Evolutionary conservation across 2,888 invertebrate species (phyloP).

Genomic region (Philereme transversata): DNA sequence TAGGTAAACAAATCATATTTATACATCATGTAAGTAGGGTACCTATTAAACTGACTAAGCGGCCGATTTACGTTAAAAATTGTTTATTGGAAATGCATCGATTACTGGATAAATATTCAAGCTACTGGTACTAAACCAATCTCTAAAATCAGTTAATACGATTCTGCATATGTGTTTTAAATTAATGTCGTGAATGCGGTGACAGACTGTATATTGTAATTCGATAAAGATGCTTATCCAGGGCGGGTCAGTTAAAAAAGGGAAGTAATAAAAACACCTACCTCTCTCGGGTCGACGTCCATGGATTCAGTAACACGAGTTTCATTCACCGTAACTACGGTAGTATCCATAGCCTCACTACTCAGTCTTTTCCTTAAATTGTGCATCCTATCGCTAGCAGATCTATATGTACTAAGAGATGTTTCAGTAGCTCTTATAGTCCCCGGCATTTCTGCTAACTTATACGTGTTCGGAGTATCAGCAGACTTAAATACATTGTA

Average conservation of each 20-base stretch:
- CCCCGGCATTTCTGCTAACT: slow-evolving; percentile 12
- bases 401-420: slow-evolving; percentile 35
- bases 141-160: too few species aligned
- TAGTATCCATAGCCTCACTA: slow-evolving; percentile 50
- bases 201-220: too few species aligned
- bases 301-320: slow-evolving; percentile 55
- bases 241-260: not conserved
- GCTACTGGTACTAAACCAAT: too few species aligned
- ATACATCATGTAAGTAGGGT: too few species aligned
- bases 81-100: too few species aligned
- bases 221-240: too few species aligned
- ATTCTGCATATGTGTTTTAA: too few species aligned
- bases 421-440: slow-evolving; percentile 31
- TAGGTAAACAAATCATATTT: too few species aligned
- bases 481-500: slow-evolving; percentile 28
- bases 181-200: too few species aligned
- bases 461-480: slow-evolving; percentile 19
- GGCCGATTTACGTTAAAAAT: too few species aligned
- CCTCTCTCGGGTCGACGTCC: slow-evolving; percentile 72
- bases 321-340: slow-evolving; percentile 33
- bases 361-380: slow-evolving; percentile 53
- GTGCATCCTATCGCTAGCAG: slow-evolving; percentile 65
- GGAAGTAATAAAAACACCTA: slow-evolving; percentile 29
- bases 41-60: too few species aligned
- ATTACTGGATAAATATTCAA: too few species aligned